phyloP scores from a whole-genome alignment of 2,888 invertebrate species.

The Meganola albula region DNA sequence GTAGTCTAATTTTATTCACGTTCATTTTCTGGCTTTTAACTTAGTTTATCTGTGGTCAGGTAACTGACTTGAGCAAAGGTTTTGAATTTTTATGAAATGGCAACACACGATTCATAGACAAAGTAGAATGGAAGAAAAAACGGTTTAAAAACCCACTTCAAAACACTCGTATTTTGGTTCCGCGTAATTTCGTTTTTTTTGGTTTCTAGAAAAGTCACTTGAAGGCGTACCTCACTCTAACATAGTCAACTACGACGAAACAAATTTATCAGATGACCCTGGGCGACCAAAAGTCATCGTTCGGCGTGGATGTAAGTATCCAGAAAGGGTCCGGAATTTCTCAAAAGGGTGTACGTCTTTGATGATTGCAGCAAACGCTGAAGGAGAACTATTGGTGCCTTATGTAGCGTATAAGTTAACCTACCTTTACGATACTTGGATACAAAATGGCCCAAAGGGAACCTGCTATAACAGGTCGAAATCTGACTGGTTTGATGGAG shows the following conservation, averaged over 20 bases:
- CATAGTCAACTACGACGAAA: conserved; percentile 10
- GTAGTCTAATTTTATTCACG: conserved; percentile 7
- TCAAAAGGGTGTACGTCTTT: conserved; percentile 28
- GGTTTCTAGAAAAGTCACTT: conserved; percentile 1
- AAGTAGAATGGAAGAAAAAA: too few relatives aligned
- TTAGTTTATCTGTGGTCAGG: not conserved
- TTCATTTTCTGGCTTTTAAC: conserved; percentile 5
- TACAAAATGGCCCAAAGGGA: conserved; percentile 36
- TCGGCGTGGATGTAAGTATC: conserved; percentile 32
- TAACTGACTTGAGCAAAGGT: too few relatives aligned
- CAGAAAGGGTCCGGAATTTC: conserved; percentile 25
- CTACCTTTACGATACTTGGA: conserved; percentile 40
- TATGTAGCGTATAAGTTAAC: conserved; percentile 50
- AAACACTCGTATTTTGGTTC: conserved; percentile 1
- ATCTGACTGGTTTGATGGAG: conserved; percentile 39
- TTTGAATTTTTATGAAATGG: conserved; percentile 9
- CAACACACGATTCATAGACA: conserved; percentile 1
- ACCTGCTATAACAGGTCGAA: conserved; percentile 38
- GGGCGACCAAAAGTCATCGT: conserved; percentile 22
- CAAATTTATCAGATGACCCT: conserved; percentile 13
- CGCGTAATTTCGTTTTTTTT: conserved; percentile 6
- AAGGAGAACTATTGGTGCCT: conserved; percentile 36
- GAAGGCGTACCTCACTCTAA: conserved; percentile 5
- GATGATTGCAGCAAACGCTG: conserved; percentile 42
- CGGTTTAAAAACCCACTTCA: conserved; percentile 4